Conservation (phyloP, 2,113 vertebrate species). For the Brienomyrus longianalis region DNA sequence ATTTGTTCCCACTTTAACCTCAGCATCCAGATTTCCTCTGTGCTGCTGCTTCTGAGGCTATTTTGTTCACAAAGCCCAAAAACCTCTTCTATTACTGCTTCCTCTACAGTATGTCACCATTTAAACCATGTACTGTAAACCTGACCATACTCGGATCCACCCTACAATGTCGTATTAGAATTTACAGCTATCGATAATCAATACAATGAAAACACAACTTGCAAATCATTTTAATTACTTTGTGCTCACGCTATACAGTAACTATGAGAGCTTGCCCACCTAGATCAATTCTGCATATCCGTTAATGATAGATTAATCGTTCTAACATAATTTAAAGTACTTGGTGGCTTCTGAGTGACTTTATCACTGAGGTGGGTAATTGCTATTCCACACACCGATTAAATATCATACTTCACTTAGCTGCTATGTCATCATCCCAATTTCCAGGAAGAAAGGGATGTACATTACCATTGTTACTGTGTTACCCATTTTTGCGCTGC, state of each 20-base stretch:
- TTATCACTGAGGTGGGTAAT: neutral
- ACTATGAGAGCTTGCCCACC: neutral
- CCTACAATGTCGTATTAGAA: neutral
- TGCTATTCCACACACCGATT: neutral
- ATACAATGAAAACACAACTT: neutral
- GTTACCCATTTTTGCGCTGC: neutral
- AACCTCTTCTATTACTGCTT: neutral
- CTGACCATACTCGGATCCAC: neutral
- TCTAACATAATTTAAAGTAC: neutral
- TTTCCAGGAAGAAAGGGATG: neutral
- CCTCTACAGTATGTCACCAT: neutral
- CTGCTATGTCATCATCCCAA: neutral
- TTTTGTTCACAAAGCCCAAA: conserved; percentile 39
- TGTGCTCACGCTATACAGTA: neutral
- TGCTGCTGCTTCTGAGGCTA: conserved; percentile 30
- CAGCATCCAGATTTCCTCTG: conserved; percentile 3
- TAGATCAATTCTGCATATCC: neutral
- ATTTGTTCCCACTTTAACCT: conserved; percentile 46
- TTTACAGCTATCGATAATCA: neutral
- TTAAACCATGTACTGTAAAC: neutral
- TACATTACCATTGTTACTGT: neutral
- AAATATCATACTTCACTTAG: neutral
- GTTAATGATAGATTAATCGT: neutral
- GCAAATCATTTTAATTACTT: neutral
- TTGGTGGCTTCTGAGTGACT: neutral